phyloP scores from a whole-genome alignment of 2,113 vertebrate species.

The Pollimyrus isidori region DNA sequence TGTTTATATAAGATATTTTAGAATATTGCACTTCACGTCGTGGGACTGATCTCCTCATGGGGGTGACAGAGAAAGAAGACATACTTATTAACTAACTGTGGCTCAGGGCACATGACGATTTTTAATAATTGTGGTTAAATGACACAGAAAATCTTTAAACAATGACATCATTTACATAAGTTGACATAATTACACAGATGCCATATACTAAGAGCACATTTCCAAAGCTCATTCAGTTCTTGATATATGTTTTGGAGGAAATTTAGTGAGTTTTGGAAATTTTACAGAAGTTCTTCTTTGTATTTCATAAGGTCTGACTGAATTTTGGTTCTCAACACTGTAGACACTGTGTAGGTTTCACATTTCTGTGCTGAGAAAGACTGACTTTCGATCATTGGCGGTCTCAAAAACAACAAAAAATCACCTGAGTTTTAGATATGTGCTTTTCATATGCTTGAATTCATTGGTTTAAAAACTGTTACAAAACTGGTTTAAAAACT shows the following conservation, averaged over 20 bases:
- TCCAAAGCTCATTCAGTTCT: neutral
- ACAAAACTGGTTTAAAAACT: no score
- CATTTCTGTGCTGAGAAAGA: neutral
- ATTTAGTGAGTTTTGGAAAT: neutral
- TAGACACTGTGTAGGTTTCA: neutral
- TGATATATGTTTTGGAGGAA: neutral
- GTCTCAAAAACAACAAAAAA: neutral
- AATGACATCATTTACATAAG: neutral
- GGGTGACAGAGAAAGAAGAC: neutral
- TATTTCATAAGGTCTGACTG: neutral
- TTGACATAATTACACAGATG: neutral
- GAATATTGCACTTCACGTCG: neutral
- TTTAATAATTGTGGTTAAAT: neutral
- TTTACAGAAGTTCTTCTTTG: neutral
- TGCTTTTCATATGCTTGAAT: neutral
- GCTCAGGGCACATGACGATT: neutral
- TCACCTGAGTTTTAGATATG: neutral
- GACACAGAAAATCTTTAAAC: neutral
- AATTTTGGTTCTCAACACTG: neutral
- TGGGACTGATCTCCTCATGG: neutral
- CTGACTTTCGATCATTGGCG: neutral
- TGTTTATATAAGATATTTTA: neutral
- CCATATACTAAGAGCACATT: neutral
- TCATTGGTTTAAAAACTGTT: neutral
- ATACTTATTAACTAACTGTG: neutral